Base-by-base conservation (phyloP, 2,888 invertebrate species). In the Caenorhabditis doughertyi region DNA sequence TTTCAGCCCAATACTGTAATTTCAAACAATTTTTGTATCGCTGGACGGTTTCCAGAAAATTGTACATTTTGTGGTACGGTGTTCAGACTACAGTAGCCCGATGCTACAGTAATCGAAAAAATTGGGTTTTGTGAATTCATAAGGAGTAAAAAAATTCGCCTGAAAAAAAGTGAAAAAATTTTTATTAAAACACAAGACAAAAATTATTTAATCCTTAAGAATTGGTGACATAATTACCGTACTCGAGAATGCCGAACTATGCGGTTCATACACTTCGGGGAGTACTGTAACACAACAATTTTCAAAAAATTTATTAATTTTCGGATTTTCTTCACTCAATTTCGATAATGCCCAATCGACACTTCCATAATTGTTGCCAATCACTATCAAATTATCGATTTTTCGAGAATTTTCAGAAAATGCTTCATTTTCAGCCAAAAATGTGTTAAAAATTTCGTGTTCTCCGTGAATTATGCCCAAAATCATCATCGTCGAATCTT, bases 361-460 rank as follows among this genome's bases (percentile, higher is more conserved):
- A 25, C 49, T 42, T 0, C 65, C 58, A 44, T 86, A 86, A 68
- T 84, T 49, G 53, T 86, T 86, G 47, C 84, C 81, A 23, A 86
- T 60, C 25, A 84, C 73, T 5, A 83, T 49, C 3, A 77, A 18
- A 39, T 81, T 81, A 0, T 65, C 25, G 21, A 64, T 42, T 18
- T 67, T 60, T 49, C 11, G 5, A 29, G 25, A 2, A 13, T 60
- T 18, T 21, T 21, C 79, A n/a, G n/a, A n/a, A n/a, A n/a, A n/a
- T n/a, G n/a, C n/a, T n/a, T n/a, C n/a, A n/a, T n/a, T n/a, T n/a
- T n/a, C n/a, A n/a, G n/a, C n/a, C n/a, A n/a, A n/a, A n/a, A n/a
- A n/a, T n/a, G n/a, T n/a, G n/a, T 83, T 68, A 5, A 86, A 44
- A n/a, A 86, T 49, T 11, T 70, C 65, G 53, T 86, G 85, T 42